Evolutionary conservation across 2,797 vertebrate species (phyloP), one percentile per base, ranked within the genome.

Genomic region (Pangasius mekongensis): DNA sequence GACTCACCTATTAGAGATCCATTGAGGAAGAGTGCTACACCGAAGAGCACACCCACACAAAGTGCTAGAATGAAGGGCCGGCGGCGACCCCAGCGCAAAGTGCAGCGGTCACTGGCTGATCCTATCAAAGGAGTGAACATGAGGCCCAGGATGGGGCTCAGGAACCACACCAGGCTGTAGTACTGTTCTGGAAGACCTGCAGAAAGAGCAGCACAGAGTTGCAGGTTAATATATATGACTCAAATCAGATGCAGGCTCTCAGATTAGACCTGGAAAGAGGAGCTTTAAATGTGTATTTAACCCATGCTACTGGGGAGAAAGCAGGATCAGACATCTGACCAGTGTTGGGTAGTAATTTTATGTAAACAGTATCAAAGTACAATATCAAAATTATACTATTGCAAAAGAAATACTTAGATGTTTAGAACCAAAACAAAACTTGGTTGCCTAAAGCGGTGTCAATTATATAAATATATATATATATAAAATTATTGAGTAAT

Each of bases 81-180:
- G 82, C 98, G 95, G 88, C 98, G 95, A 93, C 98, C 98, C 98
- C 98, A 99, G 88, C 95, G 96, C 92, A 99, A 95, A 0, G 98
- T 98, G 93, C 98, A 99, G 93, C 98, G 98, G 94, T 99, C 98
- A 18, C 98, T 99, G 33, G 98, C 98, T 0, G 98, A 99, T 87
- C 98, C 98, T 0, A 99, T 98, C 91, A 99, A 95, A 0, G 98
- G 98, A 2, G 98, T 99, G 94, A 98, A 98, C 92, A 99, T 96
- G 93, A 99, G 96, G 88, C 98, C 98, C 24, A 99, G 96, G 90
- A 99, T 95, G 0, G 98, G 98, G 93, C 98, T 99, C 88, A 99
- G 97, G 96, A 99, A 98, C 98, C 98, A 99, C 0, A 98, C 99
- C 93, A 99, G 96, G 89, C 98, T 99, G 97, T 99, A 98, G 96